Evolutionary conservation across 2,797 vertebrate species (phyloP), one percentile per base, ranked within the genome.

Genomic region (Tokudaia muenninki): DNA sequence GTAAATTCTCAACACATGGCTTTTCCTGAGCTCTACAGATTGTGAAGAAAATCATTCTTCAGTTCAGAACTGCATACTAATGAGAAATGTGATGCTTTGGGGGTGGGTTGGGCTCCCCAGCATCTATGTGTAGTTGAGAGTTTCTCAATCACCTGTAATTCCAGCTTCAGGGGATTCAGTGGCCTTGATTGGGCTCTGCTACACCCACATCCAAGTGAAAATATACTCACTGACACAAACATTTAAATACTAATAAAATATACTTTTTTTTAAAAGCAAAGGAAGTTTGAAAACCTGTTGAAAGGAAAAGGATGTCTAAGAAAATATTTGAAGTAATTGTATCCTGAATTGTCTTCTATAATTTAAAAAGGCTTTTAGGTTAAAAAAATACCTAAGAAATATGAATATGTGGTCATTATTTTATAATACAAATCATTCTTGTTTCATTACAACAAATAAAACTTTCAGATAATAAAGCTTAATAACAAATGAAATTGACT

Each of bases 31-130:
- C 67, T 75, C 55, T 14, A 26, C 26, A n/a, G 13, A 78, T 86
- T 55, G 21, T 70, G 8, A 1, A 74, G 31, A 67, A 95, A 96
- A 61, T n/a, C 5, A 47, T 93, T 77, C 59, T 75, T 84, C 52
- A 94, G 2, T 77, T 63, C 16, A 70, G 29, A 92, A 2, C 10
- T 84, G 21, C 87, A 47, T 7, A 44, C 13, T 41, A 6, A 13
- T 44, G 34, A 67, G 10, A 81, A 55, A 13, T 22, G 1, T 13
- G 57, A 44, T 78, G 74, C 11, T 61, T 21, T n/a, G 5, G 41
- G 52, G 24, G n/a, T 37, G n/a, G 37, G 3, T 19, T 9, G 19
- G 8, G 19, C 70, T 37, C 70, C 67, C 6, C 3, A 1, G n/a
- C 19, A 72, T 10, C 70, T 72, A 11, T 37, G 19, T 37, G n/a